Conservation (phyloP, 2,888 invertebrate species). For the Plagodis dolabraria region DNA sequence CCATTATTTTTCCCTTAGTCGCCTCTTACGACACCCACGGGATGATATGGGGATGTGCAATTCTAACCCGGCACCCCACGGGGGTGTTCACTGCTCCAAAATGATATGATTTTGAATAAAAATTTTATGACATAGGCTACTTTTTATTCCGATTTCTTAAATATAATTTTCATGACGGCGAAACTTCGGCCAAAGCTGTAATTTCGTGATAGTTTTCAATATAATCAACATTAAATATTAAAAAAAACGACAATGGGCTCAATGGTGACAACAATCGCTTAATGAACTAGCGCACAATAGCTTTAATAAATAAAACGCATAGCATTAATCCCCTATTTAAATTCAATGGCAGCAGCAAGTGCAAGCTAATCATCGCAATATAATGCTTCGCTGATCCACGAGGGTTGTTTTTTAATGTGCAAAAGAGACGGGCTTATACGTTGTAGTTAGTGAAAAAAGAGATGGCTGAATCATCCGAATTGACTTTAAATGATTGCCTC, state of each 20-base stretch:
- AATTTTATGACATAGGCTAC: no score
- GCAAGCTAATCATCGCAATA: constrained; percentile 83
- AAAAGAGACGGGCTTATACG: constrained; percentile 48
- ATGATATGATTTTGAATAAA: no score
- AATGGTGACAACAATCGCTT: constrained; percentile 70
- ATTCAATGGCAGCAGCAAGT: constrained; percentile 82
- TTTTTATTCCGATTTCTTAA: no score
- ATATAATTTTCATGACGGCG: no score
- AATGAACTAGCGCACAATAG: constrained; percentile 78
- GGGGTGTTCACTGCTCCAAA: no score
- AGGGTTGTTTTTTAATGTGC: constrained; percentile 69
- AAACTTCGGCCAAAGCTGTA: no score
- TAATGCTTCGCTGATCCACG: constrained; percentile 75
- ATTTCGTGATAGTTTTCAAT: constrained; percentile 10
- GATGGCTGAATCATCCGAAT: constrained; percentile 71
- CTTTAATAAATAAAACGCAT: constrained; percentile 79
- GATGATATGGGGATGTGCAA: no score
- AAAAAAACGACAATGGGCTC: constrained; percentile 48
- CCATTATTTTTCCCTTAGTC: no score
- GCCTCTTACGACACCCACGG: no score
- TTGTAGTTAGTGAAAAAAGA: constrained; percentile 47
- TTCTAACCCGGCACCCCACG: no score
- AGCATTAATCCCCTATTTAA: constrained; percentile 83
- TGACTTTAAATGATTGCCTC: constrained; percentile 81
- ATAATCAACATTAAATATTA: constrained; percentile 42